Evolutionary conservation across 2,797 vertebrate genomes (phyloP), one percentile per base, ranked within the genome.

Genomic region (Craterocephalus amniculus): DNA sequence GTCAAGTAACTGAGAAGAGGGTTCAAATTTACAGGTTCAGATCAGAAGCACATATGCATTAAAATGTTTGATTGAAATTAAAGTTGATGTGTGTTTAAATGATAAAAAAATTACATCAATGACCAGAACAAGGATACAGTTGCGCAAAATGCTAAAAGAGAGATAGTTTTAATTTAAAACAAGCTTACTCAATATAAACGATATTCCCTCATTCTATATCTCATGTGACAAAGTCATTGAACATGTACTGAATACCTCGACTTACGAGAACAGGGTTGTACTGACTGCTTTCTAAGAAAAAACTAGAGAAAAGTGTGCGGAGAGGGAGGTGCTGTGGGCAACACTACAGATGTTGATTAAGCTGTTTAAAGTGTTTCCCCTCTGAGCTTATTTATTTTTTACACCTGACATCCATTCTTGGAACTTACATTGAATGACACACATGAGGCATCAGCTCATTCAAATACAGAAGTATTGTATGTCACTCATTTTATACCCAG

Each of bases 261-360:
- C 55, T 32, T 11, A 48, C 45, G 22, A 48, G 10, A 52, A 13
- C 24, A 52, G 12, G 4, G n/a, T 27, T 52, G 24, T 6, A 52
- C 49, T 26, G 24, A 57, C 12, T 49, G 31, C 38, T 71, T 57
- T 27, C 4, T 35, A 58, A 22, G 16, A n/a, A 26, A 32, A 31
- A 22, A 36, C n/a, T 24, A n/a, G 11, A 38, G 4, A 4, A 3
- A 2, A 26, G 40, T 12, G 29, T 51, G 43, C 31, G 32, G 29
- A 9, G n/a, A 64, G 34, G 48, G 13, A 26, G 43, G 63, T 55
- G 36, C 22, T 29, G 58, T 62, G 63, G 68, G 34, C 67, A 60
- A 36, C 36, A 34, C n/a, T 58, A 62, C 78, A 65, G 67, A 64
- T 29, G 31, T 78, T 58, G 27, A 79, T 83, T 70, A 76, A 52